Base-by-base conservation (phyloP, 2,113 vertebrate species). In the Sceloporus undulatus region DNA sequence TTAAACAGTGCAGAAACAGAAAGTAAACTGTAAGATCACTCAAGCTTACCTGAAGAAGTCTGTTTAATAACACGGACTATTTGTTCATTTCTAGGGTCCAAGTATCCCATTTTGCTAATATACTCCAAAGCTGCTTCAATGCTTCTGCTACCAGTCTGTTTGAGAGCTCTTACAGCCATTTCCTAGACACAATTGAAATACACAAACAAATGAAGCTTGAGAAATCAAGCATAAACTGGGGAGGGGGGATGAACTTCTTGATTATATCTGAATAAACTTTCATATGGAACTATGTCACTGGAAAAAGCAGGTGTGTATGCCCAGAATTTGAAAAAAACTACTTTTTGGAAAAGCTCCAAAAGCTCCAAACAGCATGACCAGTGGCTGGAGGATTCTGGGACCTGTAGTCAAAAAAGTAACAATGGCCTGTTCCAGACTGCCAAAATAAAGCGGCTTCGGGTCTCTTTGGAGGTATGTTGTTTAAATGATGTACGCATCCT, bases 81-180 rank as follows among this genome's bases (percentile, higher is more conserved):
- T 94, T 99, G 98, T 87, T 99, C 99, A 23, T 98, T 99, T 92
- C 98, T 97, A 0, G 99, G 98, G 92, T 99, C 99, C 84, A 99
- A 95, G 95, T 99, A 99, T 91, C 99, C 97, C 99, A 99, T 99
- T 94, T 99, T 99, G 90, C 99, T 99, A 95, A 99, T 99, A 93
- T 98, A 99, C 74, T 99, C 99, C 88, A 99, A 94, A 62, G 99
- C 99, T 0, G 99, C 98, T 92, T 99, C 98, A 1, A 99, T 99
- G 90, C 98, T 99, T 91, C 98, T 98, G 94, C 98, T 99, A 85
- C 98, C 98, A 0, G 99, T 99, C 95, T 99, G 99, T 96, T 99
- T 99, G 91, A 99, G 96, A 0, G 99, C 99, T 71, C 98, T 96
- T 90, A 99, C 94, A 0, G 99, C 99, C 99, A 99, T 99, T 96